Conservation (phyloP, 2,113 vertebrate genomes). For the Genyomyrus donnyi region DNA sequence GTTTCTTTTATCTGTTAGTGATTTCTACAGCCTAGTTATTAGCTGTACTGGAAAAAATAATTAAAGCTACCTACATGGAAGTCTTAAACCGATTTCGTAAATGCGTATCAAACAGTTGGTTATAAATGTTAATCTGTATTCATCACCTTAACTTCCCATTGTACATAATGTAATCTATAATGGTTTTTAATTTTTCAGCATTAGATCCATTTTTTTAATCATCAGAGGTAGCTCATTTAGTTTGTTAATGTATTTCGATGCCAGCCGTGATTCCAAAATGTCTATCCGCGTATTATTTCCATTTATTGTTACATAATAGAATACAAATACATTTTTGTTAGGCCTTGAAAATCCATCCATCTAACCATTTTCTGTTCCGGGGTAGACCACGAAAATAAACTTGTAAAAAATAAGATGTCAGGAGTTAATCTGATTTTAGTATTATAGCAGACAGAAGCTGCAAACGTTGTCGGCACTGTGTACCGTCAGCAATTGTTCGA, state of each 20-base stretch:
- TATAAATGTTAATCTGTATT: neutral
- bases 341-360: neutral
- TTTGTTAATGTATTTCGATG: neutral
- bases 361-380: neutral
- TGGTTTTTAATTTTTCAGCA: neutral
- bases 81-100: neutral
- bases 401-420: neutral
- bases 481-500: neutral
- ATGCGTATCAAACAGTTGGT: neutral
- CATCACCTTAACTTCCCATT: neutral
- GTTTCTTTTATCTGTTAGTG: neutral
- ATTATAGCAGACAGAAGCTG: neutral
- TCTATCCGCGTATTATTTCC: neutral
- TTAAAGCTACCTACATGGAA: neutral
- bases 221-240: neutral
- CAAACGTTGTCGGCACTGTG: neutral
- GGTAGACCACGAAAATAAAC: neutral
- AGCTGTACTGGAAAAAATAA: neutral
- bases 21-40: neutral
- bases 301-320: neutral
- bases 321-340: neutral
- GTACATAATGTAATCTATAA: neutral
- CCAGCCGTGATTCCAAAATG: neutral
- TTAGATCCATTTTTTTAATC: neutral
- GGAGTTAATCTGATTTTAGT: neutral